phyloP scores from a whole-genome alignment of 2,888 invertebrate species.

The Desoria tigrina region DNA sequence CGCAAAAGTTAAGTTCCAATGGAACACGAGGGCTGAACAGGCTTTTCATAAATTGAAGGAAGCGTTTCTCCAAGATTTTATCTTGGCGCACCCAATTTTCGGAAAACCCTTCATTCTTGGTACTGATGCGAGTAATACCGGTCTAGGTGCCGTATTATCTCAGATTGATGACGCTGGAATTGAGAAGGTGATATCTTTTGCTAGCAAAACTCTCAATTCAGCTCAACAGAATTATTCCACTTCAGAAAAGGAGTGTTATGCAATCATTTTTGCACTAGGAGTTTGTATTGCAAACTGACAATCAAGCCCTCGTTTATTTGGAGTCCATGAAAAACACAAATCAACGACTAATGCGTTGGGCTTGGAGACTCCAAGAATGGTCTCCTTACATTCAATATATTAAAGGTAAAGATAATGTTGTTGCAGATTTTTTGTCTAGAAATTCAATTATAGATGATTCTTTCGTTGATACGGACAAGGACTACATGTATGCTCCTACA shows the following conservation, averaged over 20 bases:
- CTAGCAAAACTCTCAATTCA: slow-evolving; percentile 9
- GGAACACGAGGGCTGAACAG: too few species aligned
- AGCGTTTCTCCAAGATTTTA: too few species aligned
- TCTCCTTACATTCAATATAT: slow-evolving; percentile 13
- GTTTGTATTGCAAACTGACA: slow-evolving; percentile 12
- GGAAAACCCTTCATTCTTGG: slow-evolving; percentile 17
- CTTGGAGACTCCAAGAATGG: slow-evolving; percentile 21
- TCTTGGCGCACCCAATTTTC: slow-evolving; percentile 22
- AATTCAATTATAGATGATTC: slow-evolving; percentile 9
- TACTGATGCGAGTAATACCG: slow-evolving; percentile 11
- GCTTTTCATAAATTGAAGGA: too few species aligned
- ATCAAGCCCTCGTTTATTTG: slow-evolving; percentile 16
- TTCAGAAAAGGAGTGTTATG: neutral
- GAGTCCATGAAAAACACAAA: slow-evolving; percentile 11
- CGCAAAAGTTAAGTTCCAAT: too few species aligned
- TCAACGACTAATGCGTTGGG: slow-evolving; percentile 24
- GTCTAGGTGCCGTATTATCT: neutral
- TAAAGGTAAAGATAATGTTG: slow-evolving; percentile 11
- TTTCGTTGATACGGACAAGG: neutral
- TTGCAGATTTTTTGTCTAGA: slow-evolving; percentile 24
- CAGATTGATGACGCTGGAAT: neutral
- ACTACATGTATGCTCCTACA: slow-evolving; percentile 9
- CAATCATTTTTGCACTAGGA: slow-evolving; percentile 11
- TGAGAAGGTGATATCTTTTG: slow-evolving; percentile 4
- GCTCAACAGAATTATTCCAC: slow-evolving; percentile 11